Percentiles rank a stretch among this genome's conserved stretches.
phyloP scores from a whole-genome alignment of 2,113 vertebrate species.

The Peromyscus leucopus region DNA sequence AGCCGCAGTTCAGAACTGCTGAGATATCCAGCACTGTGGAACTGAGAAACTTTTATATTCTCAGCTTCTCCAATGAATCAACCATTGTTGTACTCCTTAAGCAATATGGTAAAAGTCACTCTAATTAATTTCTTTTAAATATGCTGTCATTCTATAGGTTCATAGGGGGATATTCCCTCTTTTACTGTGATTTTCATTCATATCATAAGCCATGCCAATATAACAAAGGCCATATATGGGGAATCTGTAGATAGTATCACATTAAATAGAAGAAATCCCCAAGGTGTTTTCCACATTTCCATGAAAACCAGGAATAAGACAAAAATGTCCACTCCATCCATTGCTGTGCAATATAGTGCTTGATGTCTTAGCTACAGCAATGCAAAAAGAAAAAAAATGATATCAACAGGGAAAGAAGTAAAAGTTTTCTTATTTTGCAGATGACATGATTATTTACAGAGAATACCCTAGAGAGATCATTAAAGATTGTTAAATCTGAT shows the following conservation, averaged over 20 bases:
- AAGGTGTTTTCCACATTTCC: background rate
- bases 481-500: background rate
- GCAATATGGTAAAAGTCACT: background rate
- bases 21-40: background rate
- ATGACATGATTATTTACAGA: background rate
- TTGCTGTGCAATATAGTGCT: background rate
- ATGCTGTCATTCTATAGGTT: background rate
- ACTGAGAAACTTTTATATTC: no score
- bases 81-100: background rate
- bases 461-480: background rate
- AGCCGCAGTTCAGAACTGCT: background rate
- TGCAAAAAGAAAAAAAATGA: background rate
- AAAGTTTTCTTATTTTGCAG: background rate
- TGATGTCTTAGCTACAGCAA: background rate
- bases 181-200: background rate
- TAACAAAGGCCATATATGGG: background rate
- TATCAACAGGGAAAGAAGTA: background rate
- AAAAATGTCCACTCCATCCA: background rate
- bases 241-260: background rate
- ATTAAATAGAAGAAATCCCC: background rate
- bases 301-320: background rate
- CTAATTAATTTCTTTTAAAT: background rate
- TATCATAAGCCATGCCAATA: background rate
- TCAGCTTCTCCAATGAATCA: background rate
- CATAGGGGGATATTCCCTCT: accelerated